These are phyloP conservation scores for Eidolon dupreanum DNA, from an alignment of 2,797 vertebrate species.

Conservation along the genomic window DNA sequence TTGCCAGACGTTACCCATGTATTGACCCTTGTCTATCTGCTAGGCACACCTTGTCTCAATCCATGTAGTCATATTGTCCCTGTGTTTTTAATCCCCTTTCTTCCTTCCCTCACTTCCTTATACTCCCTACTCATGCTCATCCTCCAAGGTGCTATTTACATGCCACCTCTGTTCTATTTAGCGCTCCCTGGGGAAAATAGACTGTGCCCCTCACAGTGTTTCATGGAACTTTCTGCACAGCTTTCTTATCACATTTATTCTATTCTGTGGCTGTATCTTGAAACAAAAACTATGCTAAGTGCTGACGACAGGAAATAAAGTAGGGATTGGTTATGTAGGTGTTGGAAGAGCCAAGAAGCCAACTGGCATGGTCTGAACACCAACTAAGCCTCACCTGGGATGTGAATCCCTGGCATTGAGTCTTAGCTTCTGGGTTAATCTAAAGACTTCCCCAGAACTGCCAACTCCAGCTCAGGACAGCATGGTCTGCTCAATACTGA, in stretches of 20 bases:
- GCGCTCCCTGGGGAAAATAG: background rate
- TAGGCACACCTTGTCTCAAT: background rate
- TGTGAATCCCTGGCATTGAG: background rate
- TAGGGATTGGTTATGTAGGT: background rate
- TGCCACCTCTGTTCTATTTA: background rate
- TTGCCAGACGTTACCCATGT: background rate
- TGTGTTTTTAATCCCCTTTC: background rate
- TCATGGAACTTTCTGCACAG: background rate
- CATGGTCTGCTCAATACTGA: conserved; percentile 69
- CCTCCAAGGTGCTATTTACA: background rate
- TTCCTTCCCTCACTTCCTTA: background rate
- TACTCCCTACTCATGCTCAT: background rate
- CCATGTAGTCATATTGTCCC: background rate
- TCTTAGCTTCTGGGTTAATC: background rate
- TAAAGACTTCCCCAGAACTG: conserved; percentile 51
- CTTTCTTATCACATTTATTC: background rate
- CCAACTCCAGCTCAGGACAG: conserved; percentile 49
- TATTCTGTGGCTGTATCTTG: background rate
- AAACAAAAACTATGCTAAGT: background rate
- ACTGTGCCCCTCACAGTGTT: background rate
- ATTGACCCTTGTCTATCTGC: background rate
- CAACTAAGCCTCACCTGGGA: background rate
- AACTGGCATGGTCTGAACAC: background rate
- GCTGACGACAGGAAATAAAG: background rate
- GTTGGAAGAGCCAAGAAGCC: background rate